A percentile compares a stretch with the other conserved stretches of the same genome.
Evolutionary conservation across 1,140 invertebrate species (phyloP).

Genomic region (Babylonia areolata): DNA sequence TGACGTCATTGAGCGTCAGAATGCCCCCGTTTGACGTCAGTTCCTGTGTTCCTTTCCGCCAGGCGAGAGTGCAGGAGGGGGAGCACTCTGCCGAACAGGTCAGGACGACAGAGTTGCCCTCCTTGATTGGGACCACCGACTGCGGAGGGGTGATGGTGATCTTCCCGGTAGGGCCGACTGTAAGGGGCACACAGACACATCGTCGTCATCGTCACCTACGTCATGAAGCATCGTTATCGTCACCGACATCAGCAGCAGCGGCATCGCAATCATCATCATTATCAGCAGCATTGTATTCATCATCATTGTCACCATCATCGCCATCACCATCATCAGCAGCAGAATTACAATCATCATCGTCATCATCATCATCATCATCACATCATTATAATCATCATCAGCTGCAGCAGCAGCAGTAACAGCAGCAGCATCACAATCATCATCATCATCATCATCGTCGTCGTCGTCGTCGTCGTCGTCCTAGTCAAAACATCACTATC

Average conservation of each 20-base stretch:
- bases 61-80: slow-evolving; percentile 21
- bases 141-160: slow-evolving; percentile 30
- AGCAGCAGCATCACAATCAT: background rate
- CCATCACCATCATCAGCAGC: background rate
- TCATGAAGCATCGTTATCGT: background rate
- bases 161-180: slow-evolving; percentile 12
- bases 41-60: slow-evolving; percentile 6
- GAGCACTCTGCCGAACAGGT: slow-evolving; percentile 36
- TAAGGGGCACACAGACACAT: background rate
- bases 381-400: background rate
- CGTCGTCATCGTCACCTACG: background rate
- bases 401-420: background rate
- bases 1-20: slow-evolving; percentile 32
- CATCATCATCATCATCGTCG: background rate
- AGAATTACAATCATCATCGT: background rate
- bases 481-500: background rate
- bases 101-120: slow-evolving; percentile 33
- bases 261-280: background rate
- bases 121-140: slow-evolving; percentile 19
- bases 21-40: background rate
- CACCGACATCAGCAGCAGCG: too few relatives aligned
- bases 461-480: background rate
- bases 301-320: background rate
- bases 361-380: slow-evolving; percentile 2
- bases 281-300: background rate